Evolutionary conservation across 2,113 vertebrate genomes (phyloP), one percentile per base, ranked within the genome.

Genomic region (Phylloscopus trochiloides): DNA sequence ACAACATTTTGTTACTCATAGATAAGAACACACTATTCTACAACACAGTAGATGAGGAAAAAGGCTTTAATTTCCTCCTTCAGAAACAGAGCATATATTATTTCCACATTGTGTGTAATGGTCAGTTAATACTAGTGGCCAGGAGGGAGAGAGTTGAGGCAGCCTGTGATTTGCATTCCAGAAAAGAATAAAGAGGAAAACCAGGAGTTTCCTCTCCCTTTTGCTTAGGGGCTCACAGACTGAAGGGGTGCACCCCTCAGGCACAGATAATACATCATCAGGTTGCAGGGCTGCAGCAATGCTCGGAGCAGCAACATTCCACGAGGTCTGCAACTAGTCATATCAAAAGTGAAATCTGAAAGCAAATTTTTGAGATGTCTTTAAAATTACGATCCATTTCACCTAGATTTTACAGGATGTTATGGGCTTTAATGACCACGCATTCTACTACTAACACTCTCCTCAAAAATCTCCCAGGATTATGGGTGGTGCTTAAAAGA

Each of bases 351-450:
- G 52, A 86, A 59, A 82, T 52, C 0, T 51, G 25, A 75, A 88
- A 72, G 29, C 1, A 75, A 42, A 29, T 63, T 88, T 72, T 25
- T 55, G 52, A 68, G 48, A 12, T 32, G 26, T 58, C 38, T 67
- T 67, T 34, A 40, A 4, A 43, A 38, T 21, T 25, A n/a, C 0
- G 0, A 20, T 48, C 31, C n/a, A 32, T 68, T 86, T 76, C 47
- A 32, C 8, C n/a, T 18, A 9, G 12, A 5, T 73, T 75, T 80
- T 68, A 42, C 47, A 16, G 17, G n/a, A 79, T 3, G 17, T 52
- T 48, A 38, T 2, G 13, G 26, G 6, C 24, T 65, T 76, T 32
- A 25, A 40, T n/a, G 36, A 28, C 9, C 36, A 17, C 4, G 5
- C 5, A 25, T 31, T 40, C 32, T 71, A 2, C 10, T n/a, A 26